These are phyloP conservation scores for Toxotes chatareus DNA, from an alignment of 2,113 vertebrate genomes.

Conservation along the genomic window DNA sequence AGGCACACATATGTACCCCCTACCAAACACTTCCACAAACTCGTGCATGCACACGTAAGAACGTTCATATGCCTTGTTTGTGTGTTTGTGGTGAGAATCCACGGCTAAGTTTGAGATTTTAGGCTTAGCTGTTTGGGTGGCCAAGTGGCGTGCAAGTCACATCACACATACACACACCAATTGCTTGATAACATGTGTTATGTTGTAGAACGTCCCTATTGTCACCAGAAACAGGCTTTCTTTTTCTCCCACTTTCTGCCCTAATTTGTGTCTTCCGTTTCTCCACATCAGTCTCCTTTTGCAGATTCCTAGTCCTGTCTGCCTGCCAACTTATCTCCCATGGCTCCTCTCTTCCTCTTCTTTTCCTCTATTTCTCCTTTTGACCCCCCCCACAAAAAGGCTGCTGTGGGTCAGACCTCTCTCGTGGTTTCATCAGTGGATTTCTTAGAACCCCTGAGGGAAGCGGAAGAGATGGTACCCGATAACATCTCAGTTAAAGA, in stretches of 20 bases:
- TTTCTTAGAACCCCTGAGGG: constrained; percentile 64
- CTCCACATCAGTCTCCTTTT: constrained; percentile 13
- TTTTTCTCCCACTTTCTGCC: constrained; percentile 37
- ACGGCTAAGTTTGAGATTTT: constrained; percentile 34
- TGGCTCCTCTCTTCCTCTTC: constrained; percentile 30
- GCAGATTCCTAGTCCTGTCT: constrained; percentile 34
- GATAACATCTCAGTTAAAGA: constrained; percentile 63
- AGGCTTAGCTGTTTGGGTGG: constrained; percentile 32
- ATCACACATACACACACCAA: constrained; percentile 8
- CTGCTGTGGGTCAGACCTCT: constrained; percentile 55
- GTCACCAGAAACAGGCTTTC: constrained; percentile 40
- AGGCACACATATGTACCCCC: constrained; percentile 18
- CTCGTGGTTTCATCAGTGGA: constrained; percentile 68
- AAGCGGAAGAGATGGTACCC: constrained; percentile 49
- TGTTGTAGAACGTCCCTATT: constrained; percentile 10
- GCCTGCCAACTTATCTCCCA: constrained; percentile 50
- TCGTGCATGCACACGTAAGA: constrained; percentile 26
- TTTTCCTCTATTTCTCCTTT: background rate
- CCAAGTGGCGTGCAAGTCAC: constrained; percentile 9
- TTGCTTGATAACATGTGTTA: background rate
- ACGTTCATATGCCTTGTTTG: background rate
- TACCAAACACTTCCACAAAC: constrained; percentile 16
- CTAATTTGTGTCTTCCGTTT: constrained; percentile 42
- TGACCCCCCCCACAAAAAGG: constrained; percentile 12
- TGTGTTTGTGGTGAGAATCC: constrained; percentile 29